Evolutionary conservation across 92 coral and sea anemone species (phyloP).

Genomic region (Epizoanthus scotinus): DNA sequence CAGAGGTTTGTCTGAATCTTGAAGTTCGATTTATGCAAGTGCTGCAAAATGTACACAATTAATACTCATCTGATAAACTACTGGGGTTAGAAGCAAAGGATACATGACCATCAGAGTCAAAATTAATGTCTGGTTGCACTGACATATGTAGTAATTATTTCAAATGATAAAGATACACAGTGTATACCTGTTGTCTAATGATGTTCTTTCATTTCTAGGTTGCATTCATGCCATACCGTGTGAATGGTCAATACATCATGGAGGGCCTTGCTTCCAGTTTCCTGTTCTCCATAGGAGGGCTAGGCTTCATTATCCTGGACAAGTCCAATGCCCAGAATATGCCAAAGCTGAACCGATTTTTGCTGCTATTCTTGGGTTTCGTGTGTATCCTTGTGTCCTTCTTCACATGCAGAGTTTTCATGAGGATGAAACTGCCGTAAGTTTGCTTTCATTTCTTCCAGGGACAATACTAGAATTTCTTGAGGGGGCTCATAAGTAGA

Average conservation of each 20-base stretch:
- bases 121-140: too few species aligned
- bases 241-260: conserved; percentile 99
- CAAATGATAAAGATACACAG: too few species aligned
- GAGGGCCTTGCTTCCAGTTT: conserved; percentile 98
- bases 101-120: too few species aligned
- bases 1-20: too few species aligned
- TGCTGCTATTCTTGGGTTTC: conserved; percentile 87
- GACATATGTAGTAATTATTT: too few species aligned
- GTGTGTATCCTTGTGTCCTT: conserved; percentile 88
- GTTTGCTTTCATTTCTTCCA: conserved; percentile 29
- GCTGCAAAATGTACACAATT: too few species aligned
- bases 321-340: conserved; percentile 96
- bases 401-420: conserved; percentile 95
- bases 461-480: too few species aligned
- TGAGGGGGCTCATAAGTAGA: too few species aligned
- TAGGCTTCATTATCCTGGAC: conserved; percentile 95
- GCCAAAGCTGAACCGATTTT: conserved; percentile 92
- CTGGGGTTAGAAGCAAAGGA: too few species aligned
- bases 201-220: conserved; percentile 55
- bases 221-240: conserved; percentile 99
- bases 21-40: too few species aligned
- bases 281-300: conserved; percentile 95
- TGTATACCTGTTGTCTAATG: background rate
- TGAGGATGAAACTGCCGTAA: conserved; percentile 99
- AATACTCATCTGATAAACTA: too few species aligned